phyloP scores from a whole-genome alignment of 2,797 vertebrate genomes.

The Scarus forsteni region DNA sequence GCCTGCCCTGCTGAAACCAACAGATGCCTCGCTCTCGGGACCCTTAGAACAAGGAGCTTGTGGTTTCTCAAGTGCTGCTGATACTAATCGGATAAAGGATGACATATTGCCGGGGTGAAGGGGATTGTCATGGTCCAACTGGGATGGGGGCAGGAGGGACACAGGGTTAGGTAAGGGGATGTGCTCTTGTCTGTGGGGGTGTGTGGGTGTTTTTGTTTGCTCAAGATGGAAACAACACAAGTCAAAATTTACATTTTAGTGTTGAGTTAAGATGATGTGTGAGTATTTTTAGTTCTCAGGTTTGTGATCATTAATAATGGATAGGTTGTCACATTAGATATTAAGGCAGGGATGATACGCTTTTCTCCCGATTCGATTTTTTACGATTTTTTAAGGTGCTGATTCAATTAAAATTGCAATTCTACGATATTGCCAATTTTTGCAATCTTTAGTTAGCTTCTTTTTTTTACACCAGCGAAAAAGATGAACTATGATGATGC shows the following conservation, averaged over 20 bases:
- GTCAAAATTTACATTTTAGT: background rate
- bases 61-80: constrained; percentile 88
- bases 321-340: no score
- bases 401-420: no score
- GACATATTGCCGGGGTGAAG: constrained; percentile 89
- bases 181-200: constrained; percentile 18
- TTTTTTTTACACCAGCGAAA: no score
- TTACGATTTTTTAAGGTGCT: no score
- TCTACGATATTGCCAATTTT: no score
- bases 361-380: no score
- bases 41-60: constrained; percentile 66
- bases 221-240: constrained; percentile 12
- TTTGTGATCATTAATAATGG: no score
- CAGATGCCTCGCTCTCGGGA: constrained; percentile 74
- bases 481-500: no score
- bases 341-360: no score
- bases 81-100: constrained; percentile 93
- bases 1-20: constrained; percentile 44
- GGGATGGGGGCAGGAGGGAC: constrained; percentile 57
- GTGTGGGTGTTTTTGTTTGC: constrained; percentile 4
- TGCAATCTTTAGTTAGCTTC: no score
- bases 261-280: constrained; percentile 27
- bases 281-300: no score
- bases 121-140: constrained; percentile 85
- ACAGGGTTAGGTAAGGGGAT: constrained; percentile 39